Base-by-base conservation (phyloP, 2,797 vertebrate species). In the Rhodeus uyekii region DNA sequence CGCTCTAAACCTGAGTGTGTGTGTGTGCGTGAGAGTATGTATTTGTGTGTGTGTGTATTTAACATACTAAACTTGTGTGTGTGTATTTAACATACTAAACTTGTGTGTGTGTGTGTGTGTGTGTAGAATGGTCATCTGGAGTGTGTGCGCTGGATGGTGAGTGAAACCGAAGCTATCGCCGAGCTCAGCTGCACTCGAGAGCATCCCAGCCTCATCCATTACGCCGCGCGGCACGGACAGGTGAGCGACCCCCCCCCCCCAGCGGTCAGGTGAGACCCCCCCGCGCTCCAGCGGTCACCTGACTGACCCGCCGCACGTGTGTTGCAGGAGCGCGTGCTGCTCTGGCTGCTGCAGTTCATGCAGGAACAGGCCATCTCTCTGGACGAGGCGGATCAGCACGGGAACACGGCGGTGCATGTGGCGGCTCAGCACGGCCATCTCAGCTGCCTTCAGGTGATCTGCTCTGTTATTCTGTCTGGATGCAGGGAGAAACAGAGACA, bases 301-400 rank as follows among this genome's bases (percentile, higher is more conserved):
- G 46, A 36, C 8, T 39, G 7, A 34, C 2, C 19, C 2, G 4
- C 4, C 19, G 3, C 3, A 73, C 50, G 19, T 38, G 85, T 82
- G 86, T 7, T 16, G 48, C 84, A 99, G 98, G 98, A 99, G 90
- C 97, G 97, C 86, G 98, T 98, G 16, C 92, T 99, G 89, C 89
- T 99, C 65, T 99, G 98, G 98, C 90, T 99, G 91, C 96, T 99
- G 58, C 98, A 99, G 90, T 99, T 98, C 91, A 99, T 99, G 98
- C 98, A 99, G 93, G 98, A 99, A 65, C 98, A 99, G 90, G 98
- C 96, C 0, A 99, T 99, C 87, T 99, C 97, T 0, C 87, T 99
- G 93, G 98, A 99, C 60, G 98, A 99, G 86, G 93, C 96, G 12
- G 97, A 99, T 89, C 97, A 96, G 87, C 94, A 96, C n/a, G 98